Conservation (phyloP, 2,888 invertebrate species). For the Acrobasis consociella region DNA sequence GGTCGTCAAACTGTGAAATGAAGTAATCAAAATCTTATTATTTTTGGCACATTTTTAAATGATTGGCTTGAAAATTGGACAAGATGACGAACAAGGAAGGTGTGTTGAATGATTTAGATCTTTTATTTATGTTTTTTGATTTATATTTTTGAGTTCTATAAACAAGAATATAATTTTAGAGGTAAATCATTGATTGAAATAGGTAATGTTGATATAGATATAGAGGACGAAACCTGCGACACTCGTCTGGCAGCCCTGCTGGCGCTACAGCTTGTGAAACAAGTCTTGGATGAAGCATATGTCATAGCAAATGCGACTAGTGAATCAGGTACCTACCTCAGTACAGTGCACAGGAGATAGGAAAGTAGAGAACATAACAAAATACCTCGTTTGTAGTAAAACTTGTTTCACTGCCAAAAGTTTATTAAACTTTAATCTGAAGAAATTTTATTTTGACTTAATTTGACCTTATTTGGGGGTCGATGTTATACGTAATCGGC, state of each 20-base stretch:
- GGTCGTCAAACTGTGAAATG: background rate
- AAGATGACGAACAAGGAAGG: constrained; percentile 61
- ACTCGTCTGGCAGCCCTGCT: constrained; percentile 51
- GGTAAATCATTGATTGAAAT: background rate
- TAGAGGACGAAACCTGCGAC: constrained; percentile 43
- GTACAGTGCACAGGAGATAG: background rate
- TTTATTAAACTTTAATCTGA: no score
- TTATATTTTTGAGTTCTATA: constrained; percentile 18
- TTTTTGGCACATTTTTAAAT: constrained; percentile 13
- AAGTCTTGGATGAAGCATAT: constrained; percentile 69
- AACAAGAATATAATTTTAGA: background rate
- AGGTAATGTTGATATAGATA: constrained; percentile 37
- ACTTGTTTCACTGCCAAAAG: no score
- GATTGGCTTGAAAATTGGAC: constrained; percentile 24
- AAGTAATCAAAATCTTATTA: background rate
- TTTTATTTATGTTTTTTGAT: constrained; percentile 32
- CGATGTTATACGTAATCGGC: no score
- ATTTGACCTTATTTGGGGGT: no score
- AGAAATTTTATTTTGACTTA: no score
- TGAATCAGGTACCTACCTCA: constrained; percentile 51
- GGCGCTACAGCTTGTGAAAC: constrained; percentile 65
- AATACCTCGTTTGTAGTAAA: no score
- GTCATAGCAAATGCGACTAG: constrained; percentile 59
- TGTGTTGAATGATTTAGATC: constrained; percentile 37
- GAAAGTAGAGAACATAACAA: no score